phyloP scores from a whole-genome alignment of 2,113 vertebrate genomes.

The Gallinago undulata region DNA sequence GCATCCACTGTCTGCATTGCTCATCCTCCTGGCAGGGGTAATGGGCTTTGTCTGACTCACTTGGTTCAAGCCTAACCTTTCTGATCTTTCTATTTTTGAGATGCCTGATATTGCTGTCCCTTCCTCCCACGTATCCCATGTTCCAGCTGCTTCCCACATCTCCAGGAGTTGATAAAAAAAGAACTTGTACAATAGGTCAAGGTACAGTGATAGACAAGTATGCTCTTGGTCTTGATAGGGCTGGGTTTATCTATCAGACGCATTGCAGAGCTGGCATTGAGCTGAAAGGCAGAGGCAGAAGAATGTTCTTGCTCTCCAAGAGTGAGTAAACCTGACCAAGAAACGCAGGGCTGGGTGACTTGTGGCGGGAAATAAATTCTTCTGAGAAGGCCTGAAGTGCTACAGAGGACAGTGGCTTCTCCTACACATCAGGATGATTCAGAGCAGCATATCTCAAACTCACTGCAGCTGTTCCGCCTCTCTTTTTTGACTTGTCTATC shows the following conservation, averaged over 20 bases:
- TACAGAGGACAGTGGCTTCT: background rate
- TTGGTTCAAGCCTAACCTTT: background rate
- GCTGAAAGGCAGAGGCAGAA: background rate
- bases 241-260: background rate
- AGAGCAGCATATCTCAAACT: background rate
- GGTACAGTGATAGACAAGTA: background rate
- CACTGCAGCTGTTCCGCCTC: background rate
- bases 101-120: background rate
- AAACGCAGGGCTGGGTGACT: background rate
- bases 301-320: background rate
- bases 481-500: background rate
- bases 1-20: background rate
- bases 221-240: background rate
- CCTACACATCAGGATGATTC: background rate
- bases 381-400: background rate
- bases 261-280: background rate
- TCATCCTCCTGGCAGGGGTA: background rate
- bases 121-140: background rate
- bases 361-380: background rate
- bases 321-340: background rate
- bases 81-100: constrained; percentile 5
- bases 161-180: background rate
- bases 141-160: background rate
- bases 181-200: background rate
- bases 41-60: background rate